These are phyloP conservation scores for Panopea generosa DNA, from an alignment of 2,888 invertebrate species.

Conservation along the genomic window DNA sequence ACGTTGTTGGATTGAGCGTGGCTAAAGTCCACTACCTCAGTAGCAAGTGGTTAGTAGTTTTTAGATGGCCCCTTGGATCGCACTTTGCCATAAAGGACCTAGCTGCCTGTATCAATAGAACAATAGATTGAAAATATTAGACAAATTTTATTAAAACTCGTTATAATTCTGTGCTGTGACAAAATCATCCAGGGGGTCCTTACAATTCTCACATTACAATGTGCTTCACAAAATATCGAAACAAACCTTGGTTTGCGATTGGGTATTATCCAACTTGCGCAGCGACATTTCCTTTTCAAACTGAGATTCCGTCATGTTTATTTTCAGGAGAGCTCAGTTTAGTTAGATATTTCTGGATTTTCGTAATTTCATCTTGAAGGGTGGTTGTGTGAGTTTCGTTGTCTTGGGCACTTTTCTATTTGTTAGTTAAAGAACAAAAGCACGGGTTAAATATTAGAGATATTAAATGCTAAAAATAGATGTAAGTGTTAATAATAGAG, in stretches of 20 bases:
- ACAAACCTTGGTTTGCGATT: slow-evolving; percentile 72
- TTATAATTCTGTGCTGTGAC: no score
- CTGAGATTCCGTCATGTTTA: slow-evolving; percentile 70
- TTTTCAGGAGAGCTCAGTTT: slow-evolving; percentile 69
- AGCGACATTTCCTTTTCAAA: slow-evolving; percentile 67
- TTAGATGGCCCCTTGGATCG: no score
- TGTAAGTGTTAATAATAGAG: no score
- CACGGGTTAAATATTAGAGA: neutral
- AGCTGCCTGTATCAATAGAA: no score
- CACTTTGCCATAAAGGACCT: no score
- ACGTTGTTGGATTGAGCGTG: no score
- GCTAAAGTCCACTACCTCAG: no score
- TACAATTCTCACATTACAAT: no score
- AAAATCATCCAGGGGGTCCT: no score
- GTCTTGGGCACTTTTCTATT: slow-evolving; percentile 78
- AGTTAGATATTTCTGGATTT: slow-evolving; percentile 72
- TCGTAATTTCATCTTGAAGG: slow-evolving; percentile 69
- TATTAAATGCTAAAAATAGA: neutral
- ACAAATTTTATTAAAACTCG: no score
- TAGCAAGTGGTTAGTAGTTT: no score
- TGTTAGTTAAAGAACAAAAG: slow-evolving; percentile 36
- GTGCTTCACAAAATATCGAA: slow-evolving; percentile 8
- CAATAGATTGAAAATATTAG: no score
- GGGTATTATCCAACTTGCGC: slow-evolving; percentile 58
- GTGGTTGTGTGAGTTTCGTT: slow-evolving; percentile 64